A percentile compares a stretch with the other conserved stretches of the same genome.
Evolutionary conservation across 2,797 vertebrate genomes (phyloP).

Genomic region (Acestrorhynchus altus): DNA sequence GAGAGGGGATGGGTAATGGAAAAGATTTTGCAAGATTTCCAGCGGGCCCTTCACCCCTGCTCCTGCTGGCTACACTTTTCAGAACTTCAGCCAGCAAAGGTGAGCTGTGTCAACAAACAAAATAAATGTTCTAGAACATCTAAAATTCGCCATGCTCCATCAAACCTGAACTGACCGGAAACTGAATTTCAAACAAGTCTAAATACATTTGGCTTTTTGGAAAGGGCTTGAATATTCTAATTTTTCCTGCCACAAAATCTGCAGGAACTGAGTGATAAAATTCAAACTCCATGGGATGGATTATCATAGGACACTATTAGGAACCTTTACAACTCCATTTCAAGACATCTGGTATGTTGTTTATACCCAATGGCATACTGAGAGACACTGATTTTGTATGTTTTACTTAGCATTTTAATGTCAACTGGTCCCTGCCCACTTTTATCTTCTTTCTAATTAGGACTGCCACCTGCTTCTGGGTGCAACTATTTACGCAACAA

Average conservation of each 20-base stretch:
- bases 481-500: no score
- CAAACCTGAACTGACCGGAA: neutral
- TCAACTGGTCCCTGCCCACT: no score
- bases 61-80: constrained; percentile 34
- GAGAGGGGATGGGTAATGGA: constrained; percentile 32
- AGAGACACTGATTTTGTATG: no score
- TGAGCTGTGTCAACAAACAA: constrained; percentile 28
- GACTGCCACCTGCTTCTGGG: no score
- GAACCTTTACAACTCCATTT: no score
- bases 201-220: constrained; percentile 17
- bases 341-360: no score
- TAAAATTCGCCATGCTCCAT: constrained; percentile 18
- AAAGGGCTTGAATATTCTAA: neutral
- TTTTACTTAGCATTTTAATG: no score
- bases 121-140: constrained; percentile 38
- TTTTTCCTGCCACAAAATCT: neutral
- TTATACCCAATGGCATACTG: no score
- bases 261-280: no score
- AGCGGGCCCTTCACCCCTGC: constrained; percentile 29
- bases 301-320: no score
- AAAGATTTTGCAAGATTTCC: constrained; percentile 42
- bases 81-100: constrained; percentile 24
- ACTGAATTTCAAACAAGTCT: constrained; percentile 1
- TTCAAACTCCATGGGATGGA: no score
- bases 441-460: no score